These are phyloP conservation scores for Phyllotis vaccarum DNA, from an alignment of 2,797 vertebrate genomes.

Conservation along the genomic window DNA sequence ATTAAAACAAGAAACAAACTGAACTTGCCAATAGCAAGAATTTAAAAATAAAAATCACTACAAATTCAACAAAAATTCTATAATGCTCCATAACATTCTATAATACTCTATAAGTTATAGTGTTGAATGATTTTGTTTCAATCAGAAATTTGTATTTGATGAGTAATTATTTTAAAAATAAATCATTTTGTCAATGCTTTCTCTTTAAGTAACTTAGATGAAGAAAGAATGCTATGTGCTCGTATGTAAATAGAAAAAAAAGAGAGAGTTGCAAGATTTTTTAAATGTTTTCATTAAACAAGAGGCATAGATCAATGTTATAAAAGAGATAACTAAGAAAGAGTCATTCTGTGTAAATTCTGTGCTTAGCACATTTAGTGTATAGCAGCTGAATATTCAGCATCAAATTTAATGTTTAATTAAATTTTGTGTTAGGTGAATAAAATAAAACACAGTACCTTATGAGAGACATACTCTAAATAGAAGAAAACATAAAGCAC, in stretches of 20 bases:
- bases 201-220: neutral
- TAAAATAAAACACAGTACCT: neutral
- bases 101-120: neutral
- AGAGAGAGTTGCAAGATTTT: neutral
- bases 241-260: neutral
- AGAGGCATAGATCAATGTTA: neutral
- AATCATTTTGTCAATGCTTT: neutral
- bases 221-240: neutral
- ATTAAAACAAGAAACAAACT: neutral
- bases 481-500: neutral
- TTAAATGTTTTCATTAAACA: conserved; percentile 4
- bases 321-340: neutral
- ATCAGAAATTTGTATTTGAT: neutral
- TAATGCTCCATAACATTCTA: too few species aligned
- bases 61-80: neutral
- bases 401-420: neutral
- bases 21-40: neutral
- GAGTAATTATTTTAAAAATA: neutral
- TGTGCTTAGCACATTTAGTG: neutral
- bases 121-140: neutral
- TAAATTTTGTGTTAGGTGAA: neutral
- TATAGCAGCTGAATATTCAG: neutral
- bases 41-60: neutral
- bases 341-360: neutral
- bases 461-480: neutral